Evolutionary conservation across 1,140 invertebrate species (phyloP), one percentile per base, ranked within the genome.

Genomic region (Drosophila lowei): DNA sequence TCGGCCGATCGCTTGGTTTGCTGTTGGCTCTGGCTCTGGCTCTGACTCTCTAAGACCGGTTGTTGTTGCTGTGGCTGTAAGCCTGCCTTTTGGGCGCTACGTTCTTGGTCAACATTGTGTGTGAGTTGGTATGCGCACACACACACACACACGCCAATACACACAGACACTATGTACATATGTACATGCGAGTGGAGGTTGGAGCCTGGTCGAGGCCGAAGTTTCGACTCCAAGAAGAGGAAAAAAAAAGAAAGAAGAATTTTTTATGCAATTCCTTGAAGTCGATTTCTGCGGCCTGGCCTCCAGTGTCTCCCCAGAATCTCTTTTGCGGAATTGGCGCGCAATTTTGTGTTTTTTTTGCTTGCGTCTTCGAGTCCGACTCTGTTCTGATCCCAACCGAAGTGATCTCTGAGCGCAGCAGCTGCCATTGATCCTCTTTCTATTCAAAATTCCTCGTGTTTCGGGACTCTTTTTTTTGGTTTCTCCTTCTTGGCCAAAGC

Each of bases 221-320:
- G 75, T 72, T 81, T 85, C 62, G 70, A 80, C 64, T 30, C 42
- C 48, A 65, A 53, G 62, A 64, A 67, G 25, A 68, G 30, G 30
- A 16, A 11, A 57, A 75, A 64, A 23, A 57, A 68, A 42, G 18
- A 67, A 47, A 16, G 43, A 68, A 68, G 52, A 50, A 56, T 85
- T 79, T 85, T 85, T 79, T 79, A 88, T 88, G 81, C 78, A 85
- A 85, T 85, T 85, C 78, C 83, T 85, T 88, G 81, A 85, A 85
- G 78, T 72, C 78, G 70, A 75, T 71, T 88, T 86, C 72, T 77
- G 62, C 47, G 28, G 16, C 34, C 21, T 41, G 55, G 46, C 53
- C 70, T 75, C 49, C 52, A 55, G 72, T 49, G 38, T 65, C 61
- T 63, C 62, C 70, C 30, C 67, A 58, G 64, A 78, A 70, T 78